Evolutionary conservation across 2,113 vertebrate genomes (phyloP), one percentile per base, ranked within the genome.

Genomic region (Silurus glanis): DNA sequence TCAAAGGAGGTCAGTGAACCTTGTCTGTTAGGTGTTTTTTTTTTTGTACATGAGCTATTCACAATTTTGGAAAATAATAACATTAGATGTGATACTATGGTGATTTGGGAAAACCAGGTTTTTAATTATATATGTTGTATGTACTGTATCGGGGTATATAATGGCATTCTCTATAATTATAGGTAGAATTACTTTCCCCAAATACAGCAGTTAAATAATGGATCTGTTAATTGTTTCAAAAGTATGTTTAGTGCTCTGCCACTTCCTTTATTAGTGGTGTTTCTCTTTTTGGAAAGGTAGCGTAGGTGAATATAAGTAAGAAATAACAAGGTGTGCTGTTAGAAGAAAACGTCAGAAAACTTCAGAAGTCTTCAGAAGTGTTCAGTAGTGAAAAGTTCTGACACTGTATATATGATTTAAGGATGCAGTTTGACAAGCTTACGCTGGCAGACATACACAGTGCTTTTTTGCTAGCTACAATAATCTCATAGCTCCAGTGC

Each of bases 1-100:
- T 93, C 55, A 86, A 61, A 69, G 82, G 94, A 91, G 92, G 95
- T 96, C 86, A 90, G 91, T 28, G 47, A 25, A 80, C 25, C 2
- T 66, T 37, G 37, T 80, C 9, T 25, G 12, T 64, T 12, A 81
- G 8, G 9, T 13, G 9, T n/a, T 81, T 37, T 3, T 7, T 59
- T 2, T 61, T 28, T 58, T 55, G 4, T 55, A 13, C 12, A 37
- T 28, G 28, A 17, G 28, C 67, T 71, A 17, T 9, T 9, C 3
- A 8, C 5, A 72, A 69, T 37, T 49, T 71, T 71, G 23, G 55
- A 28, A 2, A 37, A 37, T 2, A 79, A 25, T 25, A n/a, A 28
- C 5, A 16, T 58, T 80, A 37, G 37, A 37, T 79, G 13, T 55
- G 55, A 37, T 37, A 3, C n/a, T 56, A 58, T 58, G 9, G 17